phyloP scores from a whole-genome alignment of 2,797 vertebrate genomes.

The Ara ararauna region DNA sequence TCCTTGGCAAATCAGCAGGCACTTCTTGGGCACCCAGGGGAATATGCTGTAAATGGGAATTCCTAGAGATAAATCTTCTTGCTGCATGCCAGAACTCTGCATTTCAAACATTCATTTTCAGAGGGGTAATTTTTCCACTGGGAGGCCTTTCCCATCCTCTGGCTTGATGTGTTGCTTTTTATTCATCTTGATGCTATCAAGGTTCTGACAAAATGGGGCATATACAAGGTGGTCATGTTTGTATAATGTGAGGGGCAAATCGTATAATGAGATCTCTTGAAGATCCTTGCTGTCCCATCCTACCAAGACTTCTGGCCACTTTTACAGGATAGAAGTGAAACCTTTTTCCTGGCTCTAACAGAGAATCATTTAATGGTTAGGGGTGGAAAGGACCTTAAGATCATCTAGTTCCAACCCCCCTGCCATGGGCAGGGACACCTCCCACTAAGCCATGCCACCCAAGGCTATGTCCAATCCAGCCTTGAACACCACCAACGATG shows the following conservation, averaged over 20 bases:
- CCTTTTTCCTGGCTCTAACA: conserved; percentile 8
- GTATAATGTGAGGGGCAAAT: not conserved
- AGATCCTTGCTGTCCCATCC: not conserved
- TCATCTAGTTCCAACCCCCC: too few relatives aligned
- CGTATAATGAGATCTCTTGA: not conserved
- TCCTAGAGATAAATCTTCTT: conserved; percentile 58
- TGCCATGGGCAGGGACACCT: too few relatives aligned
- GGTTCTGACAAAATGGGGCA: conserved; percentile 46
- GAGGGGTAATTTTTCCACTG: conserved; percentile 37
- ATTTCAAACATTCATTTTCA: conserved; percentile 60
- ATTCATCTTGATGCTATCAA: not conserved
- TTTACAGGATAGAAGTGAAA: not conserved
- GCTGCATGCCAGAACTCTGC: not conserved
- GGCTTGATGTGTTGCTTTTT: conserved; percentile 14
- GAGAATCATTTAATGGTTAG: too few relatives aligned
- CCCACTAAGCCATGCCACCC: too few relatives aligned
- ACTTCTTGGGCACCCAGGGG: conserved; percentile 18
- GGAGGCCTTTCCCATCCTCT: conserved; percentile 39
- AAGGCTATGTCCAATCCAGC: too few relatives aligned
- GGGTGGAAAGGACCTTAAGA: too few relatives aligned
- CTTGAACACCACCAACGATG: too few relatives aligned
- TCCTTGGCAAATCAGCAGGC: not conserved
- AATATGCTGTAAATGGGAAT: conserved; percentile 50
- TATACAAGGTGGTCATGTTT: not conserved
- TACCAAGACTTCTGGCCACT: not conserved